Evolutionary conservation across 2,113 vertebrate genomes (phyloP).

Genomic region (Dicerorhinus sumatrensis): DNA sequence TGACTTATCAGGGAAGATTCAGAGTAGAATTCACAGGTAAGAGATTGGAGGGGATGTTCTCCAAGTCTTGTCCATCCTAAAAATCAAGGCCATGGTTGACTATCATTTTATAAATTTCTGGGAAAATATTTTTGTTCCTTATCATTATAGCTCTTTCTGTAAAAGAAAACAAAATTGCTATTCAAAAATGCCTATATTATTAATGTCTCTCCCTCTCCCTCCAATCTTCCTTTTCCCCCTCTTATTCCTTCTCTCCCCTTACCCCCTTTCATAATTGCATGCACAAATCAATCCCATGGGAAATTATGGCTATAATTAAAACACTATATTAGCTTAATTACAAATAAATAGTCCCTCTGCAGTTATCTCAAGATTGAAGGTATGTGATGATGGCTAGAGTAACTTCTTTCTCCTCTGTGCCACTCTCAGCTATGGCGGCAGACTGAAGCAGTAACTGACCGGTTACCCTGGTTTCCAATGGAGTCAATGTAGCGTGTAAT

Average conservation of each 20-base stretch:
- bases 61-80: neutral
- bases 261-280: neutral
- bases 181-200: neutral
- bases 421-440: constrained; percentile 68
- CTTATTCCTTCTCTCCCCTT: neutral
- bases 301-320: constrained; percentile 69
- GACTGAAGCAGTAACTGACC: constrained; percentile 83
- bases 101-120: neutral
- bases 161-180: neutral
- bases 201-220: neutral
- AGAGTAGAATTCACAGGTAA: constrained; percentile 20
- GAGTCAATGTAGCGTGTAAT: constrained; percentile 81
- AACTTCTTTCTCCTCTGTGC: constrained; percentile 68
- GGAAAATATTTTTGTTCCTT: constrained; percentile 1
- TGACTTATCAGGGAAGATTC: neutral
- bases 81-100: neutral
- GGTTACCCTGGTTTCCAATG: constrained; percentile 83
- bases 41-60: neutral
- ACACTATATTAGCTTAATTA: constrained; percentile 60
- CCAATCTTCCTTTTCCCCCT: neutral
- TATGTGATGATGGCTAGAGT: constrained; percentile 71
- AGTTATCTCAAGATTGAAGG: constrained; percentile 69
- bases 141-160: neutral
- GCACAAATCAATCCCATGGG: constrained; percentile 31
- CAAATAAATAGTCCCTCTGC: constrained; percentile 72